These are phyloP conservation scores for Sebastes paucispinis DNA, from an alignment of 2,797 vertebrate species.

Conservation along the genomic window DNA sequence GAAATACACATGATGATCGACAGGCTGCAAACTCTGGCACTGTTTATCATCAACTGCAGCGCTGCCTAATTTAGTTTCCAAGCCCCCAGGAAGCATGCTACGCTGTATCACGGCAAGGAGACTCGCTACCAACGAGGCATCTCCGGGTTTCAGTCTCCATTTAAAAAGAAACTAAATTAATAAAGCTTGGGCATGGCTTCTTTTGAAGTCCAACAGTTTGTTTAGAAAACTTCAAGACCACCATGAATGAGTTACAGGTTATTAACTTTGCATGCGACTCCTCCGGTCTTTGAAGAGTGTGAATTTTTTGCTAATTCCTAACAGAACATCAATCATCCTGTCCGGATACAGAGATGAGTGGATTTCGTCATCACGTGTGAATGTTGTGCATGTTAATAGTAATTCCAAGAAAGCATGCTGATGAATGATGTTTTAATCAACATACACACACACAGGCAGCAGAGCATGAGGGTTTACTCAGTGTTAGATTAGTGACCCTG, in stretches of 20 bases:
- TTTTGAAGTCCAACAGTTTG: constrained; percentile 36
- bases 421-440: constrained; percentile 46
- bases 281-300: constrained; percentile 28
- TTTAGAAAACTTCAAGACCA: constrained; percentile 43
- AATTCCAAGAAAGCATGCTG: constrained; percentile 47
- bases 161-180: constrained; percentile 11
- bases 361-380: constrained; percentile 42
- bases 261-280: constrained; percentile 39
- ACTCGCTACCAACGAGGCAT: not conserved
- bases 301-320: constrained; percentile 40
- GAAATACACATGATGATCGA: not conserved
- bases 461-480: constrained; percentile 34
- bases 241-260: constrained; percentile 34
- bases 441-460: not conserved
- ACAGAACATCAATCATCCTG: constrained; percentile 63
- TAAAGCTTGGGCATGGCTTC: not conserved
- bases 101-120: not conserved
- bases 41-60: not conserved
- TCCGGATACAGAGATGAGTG: constrained; percentile 19
- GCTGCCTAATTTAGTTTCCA: not conserved
- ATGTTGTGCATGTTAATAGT: constrained; percentile 38
- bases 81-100: not conserved
- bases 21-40: not conserved
- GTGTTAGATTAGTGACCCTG: constrained; percentile 14
- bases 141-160: constrained; percentile 10